Percentiles rank a stretch among this genome's conserved stretches.
These are phyloP conservation scores for Corvus hawaiiensis DNA, from an alignment of 2,113 vertebrate species.

Conservation along the genomic window DNA sequence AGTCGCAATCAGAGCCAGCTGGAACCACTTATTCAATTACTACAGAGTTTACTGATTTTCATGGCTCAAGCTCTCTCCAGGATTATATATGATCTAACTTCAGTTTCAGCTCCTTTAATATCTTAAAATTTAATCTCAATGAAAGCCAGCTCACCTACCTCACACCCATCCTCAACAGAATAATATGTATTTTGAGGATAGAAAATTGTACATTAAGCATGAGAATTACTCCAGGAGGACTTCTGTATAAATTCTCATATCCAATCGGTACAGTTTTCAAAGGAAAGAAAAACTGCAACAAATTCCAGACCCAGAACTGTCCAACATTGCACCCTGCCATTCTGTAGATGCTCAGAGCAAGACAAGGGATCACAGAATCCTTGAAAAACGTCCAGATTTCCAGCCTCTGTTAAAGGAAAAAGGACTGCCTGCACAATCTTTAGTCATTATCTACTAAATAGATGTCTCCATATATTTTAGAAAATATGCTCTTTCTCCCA, in stretches of 20 bases:
- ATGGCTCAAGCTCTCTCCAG: neutral
- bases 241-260: neutral
- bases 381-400: neutral
- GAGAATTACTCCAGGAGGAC: neutral
- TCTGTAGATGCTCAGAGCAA: neutral
- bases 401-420: neutral
- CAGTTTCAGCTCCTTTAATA: neutral
- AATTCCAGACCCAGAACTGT: neutral
- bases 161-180: neutral
- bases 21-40: neutral
- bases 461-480: neutral
- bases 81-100: neutral
- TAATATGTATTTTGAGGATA: neutral
- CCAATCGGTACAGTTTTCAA: neutral
- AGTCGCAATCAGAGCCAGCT: neutral
- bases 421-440: neutral
- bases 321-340: neutral
- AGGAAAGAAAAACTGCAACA: neutral
- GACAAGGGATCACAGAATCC: neutral
- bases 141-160: neutral
- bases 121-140: neutral
- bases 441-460: neutral
- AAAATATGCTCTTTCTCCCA: neutral
- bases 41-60: neutral
- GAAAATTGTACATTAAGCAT: neutral